Conservation (phyloP, 2,888 invertebrate genomes). For the Leptodirus hochenwartii region DNA sequence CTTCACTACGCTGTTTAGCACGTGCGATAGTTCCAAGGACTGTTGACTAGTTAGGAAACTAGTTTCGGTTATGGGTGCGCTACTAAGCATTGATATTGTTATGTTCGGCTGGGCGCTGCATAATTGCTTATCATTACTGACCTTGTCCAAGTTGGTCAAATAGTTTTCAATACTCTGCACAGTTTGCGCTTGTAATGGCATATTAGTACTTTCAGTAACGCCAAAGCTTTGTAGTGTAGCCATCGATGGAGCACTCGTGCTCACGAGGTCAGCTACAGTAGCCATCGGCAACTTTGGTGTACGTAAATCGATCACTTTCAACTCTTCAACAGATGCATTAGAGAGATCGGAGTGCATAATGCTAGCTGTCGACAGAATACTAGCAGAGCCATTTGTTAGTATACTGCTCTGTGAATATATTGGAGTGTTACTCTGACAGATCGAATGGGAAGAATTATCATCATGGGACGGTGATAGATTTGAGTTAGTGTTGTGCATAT, state of each 20-base stretch:
- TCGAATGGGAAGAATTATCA: too few species aligned
- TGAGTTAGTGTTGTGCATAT: too few species aligned
- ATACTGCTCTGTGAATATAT: too few species aligned
- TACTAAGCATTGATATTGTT: background rate
- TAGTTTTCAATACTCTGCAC: constrained; percentile 40
- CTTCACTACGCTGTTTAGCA: constrained; percentile 19
- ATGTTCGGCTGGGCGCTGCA: constrained; percentile 5
- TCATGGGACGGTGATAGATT: too few species aligned
- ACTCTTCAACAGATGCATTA: constrained; percentile 11
- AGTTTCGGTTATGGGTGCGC: background rate
- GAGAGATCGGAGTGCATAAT: constrained; percentile 8
- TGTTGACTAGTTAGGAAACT: too few species aligned
- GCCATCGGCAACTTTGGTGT: constrained; percentile 41
- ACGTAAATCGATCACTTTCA: constrained; percentile 45
- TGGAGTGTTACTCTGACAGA: too few species aligned
- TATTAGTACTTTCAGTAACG: constrained; percentile 25
- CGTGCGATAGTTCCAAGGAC: too few species aligned
- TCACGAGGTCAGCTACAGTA: constrained; percentile 29
- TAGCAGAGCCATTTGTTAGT: too few species aligned
- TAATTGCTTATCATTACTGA: constrained; percentile 5
- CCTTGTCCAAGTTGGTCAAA: constrained; percentile 31
- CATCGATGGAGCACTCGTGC: constrained; percentile 36
- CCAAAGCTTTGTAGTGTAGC: constrained; percentile 31
- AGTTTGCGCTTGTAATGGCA: constrained; percentile 35
- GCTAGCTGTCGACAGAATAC: too few species aligned